Evolutionary conservation across 2,797 vertebrate genomes (phyloP).

Genomic region (Sebastes minor): DNA sequence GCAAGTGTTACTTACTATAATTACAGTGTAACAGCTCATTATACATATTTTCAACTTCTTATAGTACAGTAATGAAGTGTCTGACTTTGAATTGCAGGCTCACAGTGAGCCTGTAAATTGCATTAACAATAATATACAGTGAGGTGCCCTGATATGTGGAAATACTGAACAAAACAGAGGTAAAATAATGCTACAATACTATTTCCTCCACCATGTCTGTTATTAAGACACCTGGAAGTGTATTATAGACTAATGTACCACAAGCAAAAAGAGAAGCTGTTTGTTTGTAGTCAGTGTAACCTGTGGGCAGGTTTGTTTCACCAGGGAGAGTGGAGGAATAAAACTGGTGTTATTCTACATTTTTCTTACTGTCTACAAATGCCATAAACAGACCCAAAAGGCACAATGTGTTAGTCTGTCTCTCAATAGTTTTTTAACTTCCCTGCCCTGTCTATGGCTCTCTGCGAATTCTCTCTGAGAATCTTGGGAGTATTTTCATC

Average conservation of each 20-base stretch:
- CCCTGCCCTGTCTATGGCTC: neutral
- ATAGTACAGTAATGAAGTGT: neutral
- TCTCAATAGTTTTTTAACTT: neutral
- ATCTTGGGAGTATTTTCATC: neutral
- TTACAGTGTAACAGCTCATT: neutral
- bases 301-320: neutral
- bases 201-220: neutral
- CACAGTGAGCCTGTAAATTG: slow-evolving; percentile 2
- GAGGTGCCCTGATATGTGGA: neutral
- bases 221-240: neutral
- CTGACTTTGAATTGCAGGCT: neutral
- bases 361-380: neutral
- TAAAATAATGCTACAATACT: neutral
- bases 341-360: neutral
- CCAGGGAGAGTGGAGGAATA: neutral
- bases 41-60: neutral
- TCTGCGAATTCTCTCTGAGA: neutral
- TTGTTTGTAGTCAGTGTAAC: neutral
- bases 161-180: neutral
- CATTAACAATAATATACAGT: neutral
- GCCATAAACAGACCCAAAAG: neutral
- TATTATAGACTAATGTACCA: neutral
- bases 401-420: neutral
- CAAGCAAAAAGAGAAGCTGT: neutral
- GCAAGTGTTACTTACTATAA: neutral